phyloP scores from a whole-genome alignment of 2,888 invertebrate species.

The Leptodirus hochenwartii region DNA sequence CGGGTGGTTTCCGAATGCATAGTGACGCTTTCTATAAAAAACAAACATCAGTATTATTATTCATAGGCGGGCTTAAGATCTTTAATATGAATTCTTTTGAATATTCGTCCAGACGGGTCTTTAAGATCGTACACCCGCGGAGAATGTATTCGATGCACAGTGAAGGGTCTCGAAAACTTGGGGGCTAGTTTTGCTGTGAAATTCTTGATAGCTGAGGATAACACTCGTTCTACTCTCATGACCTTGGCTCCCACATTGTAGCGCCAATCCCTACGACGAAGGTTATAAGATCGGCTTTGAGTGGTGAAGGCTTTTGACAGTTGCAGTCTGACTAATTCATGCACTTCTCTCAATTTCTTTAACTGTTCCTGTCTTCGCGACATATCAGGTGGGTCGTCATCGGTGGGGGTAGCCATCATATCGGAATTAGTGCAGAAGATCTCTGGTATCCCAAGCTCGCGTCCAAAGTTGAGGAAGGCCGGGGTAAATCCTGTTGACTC shows the following conservation, averaged over 20 bases:
- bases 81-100: too few species aligned
- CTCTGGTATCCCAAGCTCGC: slow-evolving; percentile 9
- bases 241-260: slow-evolving; percentile 8
- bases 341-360: slow-evolving; percentile 2
- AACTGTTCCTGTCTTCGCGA: not conserved
- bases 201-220: slow-evolving; percentile 9
- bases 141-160: slow-evolving; percentile 4
- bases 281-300: slow-evolving; percentile 4
- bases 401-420: not conserved
- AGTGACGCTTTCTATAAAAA: too few species aligned
- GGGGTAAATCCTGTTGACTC: slow-evolving; percentile 15
- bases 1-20: too few species aligned
- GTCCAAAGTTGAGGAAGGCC: slow-evolving; percentile 15
- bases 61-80: too few species aligned
- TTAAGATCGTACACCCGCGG: slow-evolving; percentile 1
- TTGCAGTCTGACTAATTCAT: not conserved
- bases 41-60: too few species aligned
- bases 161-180: slow-evolving; percentile 11
- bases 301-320: not conserved
- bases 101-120: not conserved
- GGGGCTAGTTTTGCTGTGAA: slow-evolving; percentile 12
- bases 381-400: slow-evolving; percentile 3
- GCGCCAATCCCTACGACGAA: slow-evolving; percentile 6
- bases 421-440: not conserved
- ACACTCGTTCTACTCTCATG: slow-evolving; percentile 8